Conservation (phyloP, 2,888 invertebrate species). For the Cataglyphis altisquamis region DNA sequence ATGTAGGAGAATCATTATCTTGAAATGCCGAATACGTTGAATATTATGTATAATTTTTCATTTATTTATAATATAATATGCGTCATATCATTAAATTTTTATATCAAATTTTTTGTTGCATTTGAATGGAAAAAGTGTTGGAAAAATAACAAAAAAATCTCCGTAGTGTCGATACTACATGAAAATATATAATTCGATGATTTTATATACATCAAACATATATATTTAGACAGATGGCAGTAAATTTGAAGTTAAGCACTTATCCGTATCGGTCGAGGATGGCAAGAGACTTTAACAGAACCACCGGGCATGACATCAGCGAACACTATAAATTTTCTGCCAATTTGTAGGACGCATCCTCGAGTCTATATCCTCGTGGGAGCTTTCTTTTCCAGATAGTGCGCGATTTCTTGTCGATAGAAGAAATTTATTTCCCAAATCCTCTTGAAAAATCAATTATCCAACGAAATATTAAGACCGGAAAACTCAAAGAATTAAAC, state of each 20-base stretch:
- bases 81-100: not conserved
- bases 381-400: slow-evolving; percentile 58
- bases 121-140: not conserved
- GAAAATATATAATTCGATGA: slow-evolving; percentile 4
- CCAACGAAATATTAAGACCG: not conserved
- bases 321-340: slow-evolving; percentile 74
- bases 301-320: slow-evolving; percentile 64
- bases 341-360: slow-evolving; percentile 72
- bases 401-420: slow-evolving; percentile 33
- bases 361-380: slow-evolving; percentile 53
- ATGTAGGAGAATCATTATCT: not conserved
- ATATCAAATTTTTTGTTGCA: not conserved
- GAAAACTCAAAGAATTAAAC: not conserved
- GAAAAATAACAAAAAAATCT: not conserved
- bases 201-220: slow-evolving; percentile 63
- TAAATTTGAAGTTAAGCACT: slow-evolving; percentile 74
- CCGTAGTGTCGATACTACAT: not conserved
- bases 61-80: not conserved
- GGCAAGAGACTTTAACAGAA: slow-evolving; percentile 55
- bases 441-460: slow-evolving; percentile 18
- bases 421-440: slow-evolving; percentile 30
- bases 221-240: slow-evolving; percentile 57
- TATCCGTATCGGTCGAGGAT: slow-evolving; percentile 57
- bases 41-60: not conserved
- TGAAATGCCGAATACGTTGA: not conserved